Percentiles rank a stretch among this genome's conserved stretches.
These are phyloP conservation scores for Euclidia mi DNA, from an alignment of 2,888 invertebrate species.

Conservation along the genomic window DNA sequence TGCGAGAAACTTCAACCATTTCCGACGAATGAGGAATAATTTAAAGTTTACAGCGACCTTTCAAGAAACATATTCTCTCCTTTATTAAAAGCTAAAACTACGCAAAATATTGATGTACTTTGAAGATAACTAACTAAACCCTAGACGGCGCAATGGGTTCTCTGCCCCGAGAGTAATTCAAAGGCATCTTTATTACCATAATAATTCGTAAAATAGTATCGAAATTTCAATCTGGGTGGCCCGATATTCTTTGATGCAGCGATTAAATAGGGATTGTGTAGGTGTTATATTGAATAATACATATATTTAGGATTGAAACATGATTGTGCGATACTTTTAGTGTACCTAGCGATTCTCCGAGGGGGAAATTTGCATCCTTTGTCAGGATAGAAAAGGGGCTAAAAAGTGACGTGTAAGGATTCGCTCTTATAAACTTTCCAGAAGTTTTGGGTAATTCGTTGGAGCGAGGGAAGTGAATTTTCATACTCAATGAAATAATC, in stretches of 20 bases:
- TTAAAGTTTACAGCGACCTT: conserved; percentile 56
- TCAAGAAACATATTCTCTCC: conserved; percentile 10
- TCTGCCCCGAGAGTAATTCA: conserved; percentile 14
- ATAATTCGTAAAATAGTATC: conserved; percentile 24
- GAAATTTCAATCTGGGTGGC: conserved; percentile 30
- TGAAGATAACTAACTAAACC: conserved; percentile 5
- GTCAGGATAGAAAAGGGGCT: conserved; percentile 65
- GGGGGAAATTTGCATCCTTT: conserved; percentile 69
- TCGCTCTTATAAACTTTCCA: conserved; percentile 59
- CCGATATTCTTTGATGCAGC: conserved; percentile 22
- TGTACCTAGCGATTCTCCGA: conserved; percentile 29
- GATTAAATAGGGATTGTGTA: conserved; percentile 12
- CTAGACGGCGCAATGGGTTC: conserved; percentile 3
- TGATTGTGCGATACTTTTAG: too few species aligned
- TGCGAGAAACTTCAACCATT: conserved; percentile 67
- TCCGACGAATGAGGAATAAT: conserved; percentile 63
- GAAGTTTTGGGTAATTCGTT: conserved; percentile 56
- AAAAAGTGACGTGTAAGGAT: conserved; percentile 60
- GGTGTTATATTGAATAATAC: conserved; percentile 3
- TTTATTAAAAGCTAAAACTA: not conserved
- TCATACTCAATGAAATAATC: conserved; percentile 48
- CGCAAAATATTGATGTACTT: conserved; percentile 8
- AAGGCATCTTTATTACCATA: conserved; percentile 27
- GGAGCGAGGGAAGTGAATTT: conserved; percentile 56
- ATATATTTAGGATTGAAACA: not conserved